Base-by-base conservation (phyloP, 64 coral and sea anemone species). In the Cladopsammia gracilis region DNA sequence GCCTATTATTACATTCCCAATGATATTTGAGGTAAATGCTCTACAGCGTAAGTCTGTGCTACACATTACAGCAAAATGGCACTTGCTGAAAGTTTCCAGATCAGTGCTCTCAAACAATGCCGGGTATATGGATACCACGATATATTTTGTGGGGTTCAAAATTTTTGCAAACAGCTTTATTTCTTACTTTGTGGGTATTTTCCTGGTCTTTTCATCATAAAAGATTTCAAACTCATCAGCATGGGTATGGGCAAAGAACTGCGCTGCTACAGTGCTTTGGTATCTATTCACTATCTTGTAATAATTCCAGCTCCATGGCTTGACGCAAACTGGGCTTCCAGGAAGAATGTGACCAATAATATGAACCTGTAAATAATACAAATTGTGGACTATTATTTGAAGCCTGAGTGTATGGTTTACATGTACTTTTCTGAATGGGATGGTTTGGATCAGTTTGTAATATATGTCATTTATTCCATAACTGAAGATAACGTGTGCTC, bases 171-270 rank as follows among this genome's bases (percentile, higher is more conserved):
- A 46, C 24, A 25, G 14, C 15, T 45, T 24, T 58, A 3, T 23
- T 61, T 46, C 76, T 90, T 88, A 98, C 97, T 77, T 98, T 70
- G 85, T 76, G 10, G 97, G 93, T 8, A 79, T 88, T 78, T 79
- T 95, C 61, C 82, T 82, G 22, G 94, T 89, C 11, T 98, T 86
- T 68, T 96, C 84, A 86, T 98, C 94, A 94, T 91, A 98, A 70
- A 96, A 98, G n/a, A 98, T 83, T 68, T 91, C 75, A 83, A 96
- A 98, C 86, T 98, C 94, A 71, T 98, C 97, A 88, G 76, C 62
- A 48, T 98, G 97, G 7, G 97, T 98, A 24, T 98, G 97, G 7
- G 82, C 97, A 92, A 98, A 98, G 70, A 98, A 98, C 97, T 98
- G 97, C 5, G 90, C 97, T 16, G 94, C 96, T 7, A 98, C 91